Evolutionary conservation across 2,113 vertebrate species (phyloP).

Genomic region (Xiphophorus maculatus): DNA sequence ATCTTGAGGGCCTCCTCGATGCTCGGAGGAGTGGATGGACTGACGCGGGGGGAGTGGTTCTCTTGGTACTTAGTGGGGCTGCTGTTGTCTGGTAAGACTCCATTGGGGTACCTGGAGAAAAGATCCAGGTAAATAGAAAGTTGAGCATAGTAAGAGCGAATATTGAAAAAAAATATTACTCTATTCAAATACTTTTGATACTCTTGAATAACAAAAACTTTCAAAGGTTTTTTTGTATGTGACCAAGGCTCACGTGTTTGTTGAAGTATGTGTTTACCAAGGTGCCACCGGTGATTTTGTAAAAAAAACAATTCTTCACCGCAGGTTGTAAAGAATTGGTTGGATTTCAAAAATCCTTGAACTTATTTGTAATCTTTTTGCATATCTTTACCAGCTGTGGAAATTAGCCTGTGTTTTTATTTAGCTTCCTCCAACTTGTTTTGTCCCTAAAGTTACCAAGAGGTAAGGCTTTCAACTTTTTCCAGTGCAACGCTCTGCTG

Average conservation of each 20-base stretch:
- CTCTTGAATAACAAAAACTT: not conserved
- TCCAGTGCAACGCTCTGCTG: no score
- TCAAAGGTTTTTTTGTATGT: not conserved
- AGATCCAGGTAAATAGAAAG: not conserved
- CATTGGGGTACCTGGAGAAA: conserved; percentile 79
- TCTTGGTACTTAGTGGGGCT: conserved; percentile 71
- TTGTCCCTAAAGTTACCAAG: not conserved
- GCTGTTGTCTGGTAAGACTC: conserved; percentile 82
- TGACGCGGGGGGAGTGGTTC: conserved; percentile 60
- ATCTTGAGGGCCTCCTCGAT: conserved; percentile 97
- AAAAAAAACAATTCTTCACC: no score
- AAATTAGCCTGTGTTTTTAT: not conserved
- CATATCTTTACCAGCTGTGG: no score
- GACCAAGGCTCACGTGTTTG: not conserved
- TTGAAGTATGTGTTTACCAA: not conserved
- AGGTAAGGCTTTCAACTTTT: not conserved
- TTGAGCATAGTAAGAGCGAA: not conserved
- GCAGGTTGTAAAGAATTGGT: no score
- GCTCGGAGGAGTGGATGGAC: conserved; percentile 87
- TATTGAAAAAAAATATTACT: not conserved
- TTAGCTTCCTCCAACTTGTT: not conserved
- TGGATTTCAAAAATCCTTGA: no score
- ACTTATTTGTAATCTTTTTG: no score
- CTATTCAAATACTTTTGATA: not conserved
- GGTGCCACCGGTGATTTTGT: no score